phyloP scores from a whole-genome alignment of 2,113 vertebrate species.

The Alouatta palliata region DNA sequence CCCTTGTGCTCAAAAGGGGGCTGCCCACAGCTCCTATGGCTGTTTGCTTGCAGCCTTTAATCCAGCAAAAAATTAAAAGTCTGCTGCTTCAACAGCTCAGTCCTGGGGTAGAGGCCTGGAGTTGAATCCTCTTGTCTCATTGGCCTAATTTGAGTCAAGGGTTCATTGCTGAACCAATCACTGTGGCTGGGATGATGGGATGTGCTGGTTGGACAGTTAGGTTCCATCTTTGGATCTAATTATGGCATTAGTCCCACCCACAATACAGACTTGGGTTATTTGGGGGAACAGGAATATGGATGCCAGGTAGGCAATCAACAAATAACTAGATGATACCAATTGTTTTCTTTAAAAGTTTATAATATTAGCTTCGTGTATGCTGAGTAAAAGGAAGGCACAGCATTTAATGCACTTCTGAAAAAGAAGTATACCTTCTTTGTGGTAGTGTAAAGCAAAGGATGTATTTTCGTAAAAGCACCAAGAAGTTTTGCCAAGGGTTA shows the following conservation, averaged over 20 bases:
- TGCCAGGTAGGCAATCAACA: not conserved
- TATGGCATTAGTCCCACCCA: not conserved
- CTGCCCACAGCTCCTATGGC: not conserved
- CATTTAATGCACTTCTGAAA: not conserved
- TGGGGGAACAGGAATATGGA: not conserved
- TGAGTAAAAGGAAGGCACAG: not conserved
- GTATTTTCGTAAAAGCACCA: not conserved
- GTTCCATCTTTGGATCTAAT: not conserved
- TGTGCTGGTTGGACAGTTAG: not conserved
- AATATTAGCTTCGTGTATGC: not conserved
- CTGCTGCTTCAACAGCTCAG: not conserved
- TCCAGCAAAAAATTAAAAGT: not conserved
- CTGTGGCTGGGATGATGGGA: not conserved
- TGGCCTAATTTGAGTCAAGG: not conserved
- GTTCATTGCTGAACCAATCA: not conserved
- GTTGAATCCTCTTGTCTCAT: not conserved
- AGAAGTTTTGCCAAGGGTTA: constrained; percentile 22
- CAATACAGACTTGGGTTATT: not conserved
- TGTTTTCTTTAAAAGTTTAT: not conserved
- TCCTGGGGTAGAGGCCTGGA: not conserved
- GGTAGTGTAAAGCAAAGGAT: not conserved
- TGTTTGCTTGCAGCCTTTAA: not conserved
- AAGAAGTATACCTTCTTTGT: not conserved
- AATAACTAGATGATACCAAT: not conserved
- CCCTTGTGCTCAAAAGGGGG: not conserved